Conservation (phyloP, 2,113 vertebrate species). For the Rhinogobius similis region DNA sequence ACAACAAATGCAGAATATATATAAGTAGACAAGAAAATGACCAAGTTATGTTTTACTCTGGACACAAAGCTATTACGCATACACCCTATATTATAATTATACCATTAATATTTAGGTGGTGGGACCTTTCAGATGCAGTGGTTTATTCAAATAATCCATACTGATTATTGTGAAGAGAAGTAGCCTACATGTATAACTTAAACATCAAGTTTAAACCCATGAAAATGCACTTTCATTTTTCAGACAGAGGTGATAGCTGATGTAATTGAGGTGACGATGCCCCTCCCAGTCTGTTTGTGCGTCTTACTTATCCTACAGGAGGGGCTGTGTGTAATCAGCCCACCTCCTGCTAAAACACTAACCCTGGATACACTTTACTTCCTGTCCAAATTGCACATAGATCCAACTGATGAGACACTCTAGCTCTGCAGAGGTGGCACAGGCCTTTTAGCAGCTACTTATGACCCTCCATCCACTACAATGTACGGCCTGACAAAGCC, state of each 20-base stretch:
- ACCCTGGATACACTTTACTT: conserved; percentile 48
- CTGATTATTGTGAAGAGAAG: no score
- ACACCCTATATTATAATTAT: no score
- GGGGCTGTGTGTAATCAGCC: conserved; percentile 48
- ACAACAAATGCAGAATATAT: no score
- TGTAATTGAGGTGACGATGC: conserved; percentile 63
- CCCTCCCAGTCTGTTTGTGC: conserved; percentile 48
- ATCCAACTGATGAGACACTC: conserved; percentile 57
- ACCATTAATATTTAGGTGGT: no score
- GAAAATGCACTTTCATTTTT: background rate
- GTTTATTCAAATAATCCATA: no score
- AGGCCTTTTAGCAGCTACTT: conserved; percentile 75
- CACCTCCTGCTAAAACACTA: conserved; percentile 36
- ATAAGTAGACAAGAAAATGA: no score
- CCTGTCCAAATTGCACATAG: conserved; percentile 50
- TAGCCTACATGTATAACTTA: background rate
- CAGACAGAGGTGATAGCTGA: conserved; percentile 2
- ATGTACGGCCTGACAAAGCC: conserved; percentile 54
- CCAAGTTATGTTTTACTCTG: no score
- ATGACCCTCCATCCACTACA: conserved; percentile 62
- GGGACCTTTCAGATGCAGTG: no score
- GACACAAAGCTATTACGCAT: no score
- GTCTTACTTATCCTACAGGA: conserved; percentile 21
- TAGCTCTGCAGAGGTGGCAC: conserved; percentile 68
- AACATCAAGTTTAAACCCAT: background rate